Percentiles rank a stretch among this genome's conserved stretches.
These are phyloP conservation scores for Sitobion miscanthi DNA, from an alignment of 1,140 invertebrate species.

Conservation along the genomic window DNA sequence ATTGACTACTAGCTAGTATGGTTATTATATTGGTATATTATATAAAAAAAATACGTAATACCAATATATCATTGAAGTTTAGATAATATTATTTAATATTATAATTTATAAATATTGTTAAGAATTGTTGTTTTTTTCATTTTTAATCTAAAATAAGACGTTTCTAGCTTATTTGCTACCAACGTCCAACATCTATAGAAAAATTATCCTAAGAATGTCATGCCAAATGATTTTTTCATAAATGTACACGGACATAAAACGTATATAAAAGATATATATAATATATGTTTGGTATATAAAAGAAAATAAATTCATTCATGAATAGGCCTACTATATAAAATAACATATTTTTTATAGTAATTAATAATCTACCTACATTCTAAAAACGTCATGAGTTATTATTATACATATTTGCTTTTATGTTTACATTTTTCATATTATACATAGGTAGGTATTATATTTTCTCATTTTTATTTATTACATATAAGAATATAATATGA, in stretches of 20 bases:
- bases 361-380: not conserved
- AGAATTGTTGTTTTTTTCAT: not conserved
- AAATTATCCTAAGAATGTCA: not conserved
- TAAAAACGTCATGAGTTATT: not conserved
- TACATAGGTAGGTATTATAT: not conserved
- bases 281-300: not conserved
- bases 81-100: not conserved
- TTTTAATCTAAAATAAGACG: not conserved
- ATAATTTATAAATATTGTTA: not conserved
- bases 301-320: not conserved
- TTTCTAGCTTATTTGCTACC: not conserved
- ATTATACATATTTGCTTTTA: not conserved
- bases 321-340: not conserved
- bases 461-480: not conserved
- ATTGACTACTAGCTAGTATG: not conserved
- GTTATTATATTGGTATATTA: not conserved
- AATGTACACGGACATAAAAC: not conserved
- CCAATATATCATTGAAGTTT: not conserved
- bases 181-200: not conserved
- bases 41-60: not conserved
- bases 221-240: not conserved
- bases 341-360: not conserved
- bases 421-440: not conserved
- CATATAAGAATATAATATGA: not conserved
- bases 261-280: no score